Evolutionary conservation across 2,888 invertebrate genomes (phyloP).

Genomic region (Cinara cedri): DNA sequence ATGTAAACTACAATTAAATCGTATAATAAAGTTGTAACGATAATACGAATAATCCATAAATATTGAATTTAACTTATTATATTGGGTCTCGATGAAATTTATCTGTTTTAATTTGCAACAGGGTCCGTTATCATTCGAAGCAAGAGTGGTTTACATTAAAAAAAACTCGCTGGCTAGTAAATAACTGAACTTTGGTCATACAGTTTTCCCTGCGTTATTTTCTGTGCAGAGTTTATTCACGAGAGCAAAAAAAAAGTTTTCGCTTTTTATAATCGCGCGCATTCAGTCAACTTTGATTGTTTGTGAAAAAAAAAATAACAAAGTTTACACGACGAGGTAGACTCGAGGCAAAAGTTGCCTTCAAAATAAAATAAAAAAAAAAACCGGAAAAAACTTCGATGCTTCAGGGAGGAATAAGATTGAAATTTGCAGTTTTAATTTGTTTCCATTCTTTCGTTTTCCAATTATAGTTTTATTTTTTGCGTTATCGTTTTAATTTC

Average conservation of each 20-base stretch:
- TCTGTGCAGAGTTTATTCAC: conserved; percentile 33
- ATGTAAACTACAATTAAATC: too few species aligned
- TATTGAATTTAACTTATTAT: neutral
- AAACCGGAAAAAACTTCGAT: conserved; percentile 18
- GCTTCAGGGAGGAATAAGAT: conserved; percentile 39
- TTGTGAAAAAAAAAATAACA: conserved; percentile 20
- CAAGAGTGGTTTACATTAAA: conserved; percentile 3
- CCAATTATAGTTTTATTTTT: conserved; percentile 39
- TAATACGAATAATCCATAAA: too few species aligned
- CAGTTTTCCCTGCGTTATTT: conserved; percentile 34
- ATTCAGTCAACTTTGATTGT: conserved; percentile 56
- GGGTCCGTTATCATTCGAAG: neutral
- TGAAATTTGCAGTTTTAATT: conserved; percentile 44
- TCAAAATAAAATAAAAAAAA: neutral
- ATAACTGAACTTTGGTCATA: conserved; percentile 40
- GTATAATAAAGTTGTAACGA: too few species aligned
- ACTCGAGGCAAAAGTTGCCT: conserved; percentile 19
- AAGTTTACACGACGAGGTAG: conserved; percentile 45
- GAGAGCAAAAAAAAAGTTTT: conserved; percentile 41
- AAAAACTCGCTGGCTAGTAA: conserved; percentile 2
- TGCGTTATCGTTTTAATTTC: conserved; percentile 56
- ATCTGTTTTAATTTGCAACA: neutral
- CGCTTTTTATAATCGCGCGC: conserved; percentile 44
- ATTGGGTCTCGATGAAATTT: conserved; percentile 1
- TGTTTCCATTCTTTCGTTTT: conserved; percentile 39